These are phyloP conservation scores for Serripes groenlandicus DNA, from an alignment of 2,888 invertebrate genomes.

Conservation along the genomic window DNA sequence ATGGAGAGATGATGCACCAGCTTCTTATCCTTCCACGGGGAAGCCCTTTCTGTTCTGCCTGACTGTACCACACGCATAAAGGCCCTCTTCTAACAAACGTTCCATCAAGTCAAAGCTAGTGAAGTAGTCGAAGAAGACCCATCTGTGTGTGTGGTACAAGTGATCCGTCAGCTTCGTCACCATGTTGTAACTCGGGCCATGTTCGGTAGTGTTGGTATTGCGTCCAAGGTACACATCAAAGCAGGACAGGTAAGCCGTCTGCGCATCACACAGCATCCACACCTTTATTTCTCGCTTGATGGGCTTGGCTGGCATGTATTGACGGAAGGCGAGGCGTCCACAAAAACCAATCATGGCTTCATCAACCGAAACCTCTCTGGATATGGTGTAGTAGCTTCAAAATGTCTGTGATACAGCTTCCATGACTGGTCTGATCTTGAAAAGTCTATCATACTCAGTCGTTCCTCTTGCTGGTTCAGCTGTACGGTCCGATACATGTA, in stretches of 20 bases:
- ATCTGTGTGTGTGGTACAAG: not conserved
- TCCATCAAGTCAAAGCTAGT: too few species aligned
- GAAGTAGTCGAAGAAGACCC: slow-evolving; percentile 37
- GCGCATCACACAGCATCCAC: slow-evolving; percentile 40
- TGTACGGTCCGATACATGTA: slow-evolving; percentile 13
- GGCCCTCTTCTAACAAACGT: too few species aligned
- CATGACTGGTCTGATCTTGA: slow-evolving; percentile 23
- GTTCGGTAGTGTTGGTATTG: slow-evolving; percentile 23
- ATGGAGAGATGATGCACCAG: slow-evolving; percentile 43
- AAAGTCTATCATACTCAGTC: not conserved
- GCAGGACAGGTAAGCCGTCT: slow-evolving; percentile 22
- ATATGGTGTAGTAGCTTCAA: slow-evolving; percentile 13
- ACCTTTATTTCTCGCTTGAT: slow-evolving; percentile 44
- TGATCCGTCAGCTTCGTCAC: slow-evolving; percentile 35
- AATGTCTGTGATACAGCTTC: slow-evolving; percentile 14
- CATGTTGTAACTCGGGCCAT: slow-evolving; percentile 42
- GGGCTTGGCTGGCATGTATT: slow-evolving; percentile 44
- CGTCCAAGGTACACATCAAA: slow-evolving; percentile 37
- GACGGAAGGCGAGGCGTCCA: slow-evolving; percentile 28
- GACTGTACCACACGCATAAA: slow-evolving; percentile 42
- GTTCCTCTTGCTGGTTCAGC: slow-evolving; percentile 11
- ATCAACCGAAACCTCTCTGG: slow-evolving; percentile 35
- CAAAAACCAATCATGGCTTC: slow-evolving; percentile 42
- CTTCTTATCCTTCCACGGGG: slow-evolving; percentile 45
- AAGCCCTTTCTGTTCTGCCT: slow-evolving; percentile 17